A percentile compares a stretch with the other conserved stretches of the same genome.
phyloP scores from a whole-genome alignment of 30 jellyfish, hydroid and myxozoan genomes.

The Chironex yamaguchii region DNA sequence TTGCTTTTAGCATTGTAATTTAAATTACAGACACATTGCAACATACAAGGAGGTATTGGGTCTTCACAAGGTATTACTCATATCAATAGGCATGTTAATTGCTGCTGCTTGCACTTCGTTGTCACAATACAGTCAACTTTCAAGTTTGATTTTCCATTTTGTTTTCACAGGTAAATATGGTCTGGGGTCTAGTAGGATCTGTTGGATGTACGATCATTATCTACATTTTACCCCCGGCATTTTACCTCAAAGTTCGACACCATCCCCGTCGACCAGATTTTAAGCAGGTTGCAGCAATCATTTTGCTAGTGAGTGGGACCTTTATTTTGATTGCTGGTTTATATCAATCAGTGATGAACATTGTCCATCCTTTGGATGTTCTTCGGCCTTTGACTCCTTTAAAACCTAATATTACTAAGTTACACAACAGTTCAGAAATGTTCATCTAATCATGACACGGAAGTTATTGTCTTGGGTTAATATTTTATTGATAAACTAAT shows the following conservation, averaged over 20 bases:
- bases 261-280: conserved; percentile 91
- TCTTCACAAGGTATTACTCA: no score
- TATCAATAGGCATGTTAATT: no score
- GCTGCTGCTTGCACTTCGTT: no score
- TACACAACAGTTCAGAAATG: background rate
- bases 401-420: background rate
- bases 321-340: conserved; percentile 82
- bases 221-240: conserved; percentile 96
- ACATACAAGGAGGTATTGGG: no score
- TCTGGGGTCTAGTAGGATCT: conserved; percentile 98
- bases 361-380: conserved; percentile 80
- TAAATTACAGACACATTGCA: no score
- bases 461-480: no score
- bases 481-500: no score
- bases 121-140: no score
- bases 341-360: conserved; percentile 83
- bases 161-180: conserved; percentile 84
- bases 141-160: background rate
- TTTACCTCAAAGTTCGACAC: conserved; percentile 86
- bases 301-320: conserved; percentile 70
- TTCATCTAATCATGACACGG: no score
- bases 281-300: conserved; percentile 84
- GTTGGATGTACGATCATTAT: conserved; percentile 92
- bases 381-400: conserved; percentile 4
- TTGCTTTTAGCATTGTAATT: no score